A percentile compares a stretch with the other conserved stretches of the same genome.
Conservation (phyloP, 2,888 invertebrate genomes). For the Syrista parreyssii region DNA sequence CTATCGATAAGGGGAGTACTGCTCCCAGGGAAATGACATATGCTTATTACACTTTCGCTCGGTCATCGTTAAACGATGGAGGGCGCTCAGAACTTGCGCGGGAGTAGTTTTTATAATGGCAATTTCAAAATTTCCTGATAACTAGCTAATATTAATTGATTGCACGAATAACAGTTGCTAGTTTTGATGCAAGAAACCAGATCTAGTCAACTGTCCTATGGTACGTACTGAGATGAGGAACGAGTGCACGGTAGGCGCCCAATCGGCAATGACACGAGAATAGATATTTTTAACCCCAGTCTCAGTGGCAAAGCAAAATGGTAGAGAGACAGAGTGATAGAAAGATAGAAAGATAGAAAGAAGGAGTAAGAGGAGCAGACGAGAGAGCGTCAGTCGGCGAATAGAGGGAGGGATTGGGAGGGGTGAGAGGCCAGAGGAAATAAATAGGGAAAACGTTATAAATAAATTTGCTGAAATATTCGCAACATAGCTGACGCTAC, state of each 20-base stretch:
- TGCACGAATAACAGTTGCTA: not conserved
- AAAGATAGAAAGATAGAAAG: constrained; percentile 21
- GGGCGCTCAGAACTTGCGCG: not conserved
- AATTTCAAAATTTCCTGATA: not conserved
- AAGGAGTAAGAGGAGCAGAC: constrained; percentile 12
- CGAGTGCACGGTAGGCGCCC: not conserved
- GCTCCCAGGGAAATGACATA: constrained; percentile 47
- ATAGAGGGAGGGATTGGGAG: constrained; percentile 6
- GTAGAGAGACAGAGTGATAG: constrained; percentile 21
- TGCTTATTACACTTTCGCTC: constrained; percentile 33
- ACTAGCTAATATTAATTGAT: not conserved
- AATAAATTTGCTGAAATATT: constrained; percentile 43
- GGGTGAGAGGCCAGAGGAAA: constrained; percentile 17
- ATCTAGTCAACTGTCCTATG: not conserved
- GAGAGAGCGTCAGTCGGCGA: not conserved
- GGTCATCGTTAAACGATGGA: constrained; percentile 15
- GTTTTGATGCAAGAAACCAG: not conserved
- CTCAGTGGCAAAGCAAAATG: constrained; percentile 47
- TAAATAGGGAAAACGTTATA: constrained; percentile 40
- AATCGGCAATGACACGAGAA: constrained; percentile 26
- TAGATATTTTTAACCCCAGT: constrained; percentile 51
- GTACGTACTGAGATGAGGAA: not conserved
- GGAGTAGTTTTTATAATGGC: not conserved
- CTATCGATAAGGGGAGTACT: constrained; percentile 64
- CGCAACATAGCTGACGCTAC: constrained; percentile 25